phyloP scores from a whole-genome alignment of 2,888 invertebrate species.

The Torymus tubicola region DNA sequence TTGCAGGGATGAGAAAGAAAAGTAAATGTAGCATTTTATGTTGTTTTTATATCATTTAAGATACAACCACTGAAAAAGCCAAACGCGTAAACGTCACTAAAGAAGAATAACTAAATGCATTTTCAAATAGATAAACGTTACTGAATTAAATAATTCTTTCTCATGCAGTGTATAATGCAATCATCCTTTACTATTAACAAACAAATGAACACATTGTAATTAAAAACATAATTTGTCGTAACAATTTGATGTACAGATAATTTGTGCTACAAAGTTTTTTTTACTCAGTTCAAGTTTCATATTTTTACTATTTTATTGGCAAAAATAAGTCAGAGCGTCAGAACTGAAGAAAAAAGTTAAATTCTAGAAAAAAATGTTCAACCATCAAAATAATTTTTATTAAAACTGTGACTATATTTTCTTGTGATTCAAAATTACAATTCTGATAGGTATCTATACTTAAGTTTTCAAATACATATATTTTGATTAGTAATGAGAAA shows the following conservation, averaged over 20 bases:
- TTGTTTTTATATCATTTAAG: conserved; percentile 67
- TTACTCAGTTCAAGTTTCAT: background rate
- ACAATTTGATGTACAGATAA: conserved; percentile 20
- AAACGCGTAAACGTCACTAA: conserved; percentile 48
- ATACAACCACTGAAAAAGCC: conserved; percentile 54
- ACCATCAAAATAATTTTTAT: conserved; percentile 14
- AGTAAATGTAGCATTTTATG: conserved; percentile 70
- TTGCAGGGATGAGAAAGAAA: conserved; percentile 73
- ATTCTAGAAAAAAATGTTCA: too few relatives aligned
- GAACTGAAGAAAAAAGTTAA: too few relatives aligned
- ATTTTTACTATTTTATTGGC: background rate
- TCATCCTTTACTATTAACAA: conserved; percentile 21
- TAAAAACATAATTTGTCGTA: conserved; percentile 5
- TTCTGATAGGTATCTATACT: conserved; percentile 18
- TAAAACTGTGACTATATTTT: conserved; percentile 23
- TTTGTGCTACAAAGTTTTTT: conserved; percentile 21
- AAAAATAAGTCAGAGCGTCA: too few relatives aligned
- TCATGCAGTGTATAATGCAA: conserved; percentile 37
- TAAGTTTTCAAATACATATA: conserved; percentile 31
- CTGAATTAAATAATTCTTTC: conserved; percentile 47
- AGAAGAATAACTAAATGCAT: conserved; percentile 49
- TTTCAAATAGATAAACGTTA: conserved; percentile 47
- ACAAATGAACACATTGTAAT: conserved; percentile 27
- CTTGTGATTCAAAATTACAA: conserved; percentile 23
- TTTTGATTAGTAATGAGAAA: conserved; percentile 33